Evolutionary conservation across 1,140 invertebrate species (phyloP), one percentile per base, ranked within the genome.

Genomic region (Trichonephila clavata): DNA sequence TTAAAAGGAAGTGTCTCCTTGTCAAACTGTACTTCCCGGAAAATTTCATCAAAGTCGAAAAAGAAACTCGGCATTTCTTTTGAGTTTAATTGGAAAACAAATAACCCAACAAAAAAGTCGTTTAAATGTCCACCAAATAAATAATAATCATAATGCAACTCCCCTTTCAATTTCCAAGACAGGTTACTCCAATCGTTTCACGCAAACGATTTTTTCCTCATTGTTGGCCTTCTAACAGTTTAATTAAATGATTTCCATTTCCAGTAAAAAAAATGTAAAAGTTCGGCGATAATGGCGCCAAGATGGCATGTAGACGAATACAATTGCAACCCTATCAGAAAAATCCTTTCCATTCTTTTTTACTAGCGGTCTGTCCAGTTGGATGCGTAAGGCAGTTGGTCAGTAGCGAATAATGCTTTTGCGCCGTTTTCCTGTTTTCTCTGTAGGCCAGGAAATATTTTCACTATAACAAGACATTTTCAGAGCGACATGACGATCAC

Each of bases 401-500:
- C 90, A 92, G 90, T 92, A 57, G 81, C 90, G 90, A 92, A 92
- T 92, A 80, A 92, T 92, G 90, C 39, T 86, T 86, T 65, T 92
- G 90, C 80, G 61, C 39, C 32, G 80, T 86, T 92, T 84, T 92
- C 90, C 77, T 90, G 89, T 90, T 90, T 90, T 90, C 71, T 81
- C 32, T 81, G 27, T 43, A 1, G 39, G 68, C n/a, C 71, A 90
- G 89, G 89, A 90, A 90, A 90, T 90, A 80, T 90, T 81, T 43
- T 89, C 63, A 27, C 50, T 81, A 57, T 80, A 90, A 81, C 89
- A 32, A 68, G 77, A 81, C 77, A 81, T 21, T 80, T 81, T 27
- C 77, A 61, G 81, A 24, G 60, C 39, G 89, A 60, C n/a, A 90
- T 90, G 89, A 81, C 57, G 71, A 81, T 43, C 89, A 81, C 57